Evolutionary conservation across 2,888 invertebrate genomes (phyloP).

Genomic region (Saturnia pavonia): DNA sequence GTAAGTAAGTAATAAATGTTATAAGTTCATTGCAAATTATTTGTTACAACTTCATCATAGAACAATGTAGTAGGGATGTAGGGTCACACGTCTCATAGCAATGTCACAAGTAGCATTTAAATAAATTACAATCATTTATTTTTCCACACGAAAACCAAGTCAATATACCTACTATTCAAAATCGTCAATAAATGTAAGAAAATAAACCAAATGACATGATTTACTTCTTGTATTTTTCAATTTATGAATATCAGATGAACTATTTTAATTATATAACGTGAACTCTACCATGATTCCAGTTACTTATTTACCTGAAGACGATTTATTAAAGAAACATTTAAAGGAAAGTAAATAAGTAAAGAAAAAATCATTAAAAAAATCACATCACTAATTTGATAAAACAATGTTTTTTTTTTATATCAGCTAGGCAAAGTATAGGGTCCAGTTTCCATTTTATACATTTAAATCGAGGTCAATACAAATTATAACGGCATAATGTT

Average conservation of each 20-base stretch:
- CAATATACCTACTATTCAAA: no score
- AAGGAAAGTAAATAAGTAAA: not conserved
- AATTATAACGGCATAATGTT: not conserved
- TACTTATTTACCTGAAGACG: not conserved
- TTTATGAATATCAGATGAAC: no score
- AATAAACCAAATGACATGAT: no score
- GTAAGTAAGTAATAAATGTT: no score
- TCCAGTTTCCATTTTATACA: not conserved
- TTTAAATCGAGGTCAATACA: slow-evolving; percentile 8
- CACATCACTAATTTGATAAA: not conserved
- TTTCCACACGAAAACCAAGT: no score
- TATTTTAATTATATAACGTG: no score
- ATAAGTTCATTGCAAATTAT: no score
- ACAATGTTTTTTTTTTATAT: not conserved
- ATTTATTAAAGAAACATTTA: not conserved
- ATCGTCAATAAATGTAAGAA: no score
- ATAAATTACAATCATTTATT: not conserved
- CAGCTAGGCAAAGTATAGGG: not conserved
- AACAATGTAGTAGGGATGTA: not conserved
- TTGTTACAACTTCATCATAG: not conserved
- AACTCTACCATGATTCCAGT: not conserved
- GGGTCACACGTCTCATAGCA: not conserved
- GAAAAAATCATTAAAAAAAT: not conserved
- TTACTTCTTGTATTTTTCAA: no score
- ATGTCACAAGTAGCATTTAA: not conserved